Evolutionary conservation across 2,113 vertebrate species (phyloP).

Genomic region (Diphyllodes magnificus): DNA sequence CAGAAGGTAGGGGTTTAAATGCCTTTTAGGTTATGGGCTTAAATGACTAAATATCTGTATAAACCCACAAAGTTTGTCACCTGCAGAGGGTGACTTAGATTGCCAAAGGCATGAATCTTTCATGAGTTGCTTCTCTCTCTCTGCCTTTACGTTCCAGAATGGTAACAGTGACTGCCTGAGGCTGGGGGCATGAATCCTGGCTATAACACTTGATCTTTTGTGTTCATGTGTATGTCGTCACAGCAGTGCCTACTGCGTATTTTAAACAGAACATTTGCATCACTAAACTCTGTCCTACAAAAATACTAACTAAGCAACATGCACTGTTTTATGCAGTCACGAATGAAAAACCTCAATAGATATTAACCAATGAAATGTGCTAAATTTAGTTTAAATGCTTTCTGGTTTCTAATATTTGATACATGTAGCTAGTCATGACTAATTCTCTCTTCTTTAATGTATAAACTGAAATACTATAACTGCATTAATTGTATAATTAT

Average conservation of each 20-base stretch:
- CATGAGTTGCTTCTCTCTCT: background rate
- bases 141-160: background rate
- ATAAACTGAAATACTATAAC: background rate
- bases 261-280: background rate
- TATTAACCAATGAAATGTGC: background rate
- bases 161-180: background rate
- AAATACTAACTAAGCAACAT: background rate
- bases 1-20: background rate
- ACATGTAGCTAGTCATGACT: background rate
- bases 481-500: background rate
- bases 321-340: background rate
- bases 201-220: background rate
- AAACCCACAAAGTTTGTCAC: background rate
- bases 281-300: background rate
- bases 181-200: background rate
- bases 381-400: background rate
- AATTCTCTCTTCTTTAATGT: background rate
- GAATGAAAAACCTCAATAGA: background rate
- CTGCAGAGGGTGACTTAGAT: background rate
- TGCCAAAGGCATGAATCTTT: background rate
- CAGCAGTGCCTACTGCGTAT: background rate
- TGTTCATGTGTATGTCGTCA: background rate
- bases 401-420: background rate
- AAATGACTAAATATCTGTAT: background rate
- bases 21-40: background rate